A percentile compares a stretch with the other conserved stretches of the same genome.
phyloP scores from a whole-genome alignment of 2,888 invertebrate species.

The Germaria angustata region DNA sequence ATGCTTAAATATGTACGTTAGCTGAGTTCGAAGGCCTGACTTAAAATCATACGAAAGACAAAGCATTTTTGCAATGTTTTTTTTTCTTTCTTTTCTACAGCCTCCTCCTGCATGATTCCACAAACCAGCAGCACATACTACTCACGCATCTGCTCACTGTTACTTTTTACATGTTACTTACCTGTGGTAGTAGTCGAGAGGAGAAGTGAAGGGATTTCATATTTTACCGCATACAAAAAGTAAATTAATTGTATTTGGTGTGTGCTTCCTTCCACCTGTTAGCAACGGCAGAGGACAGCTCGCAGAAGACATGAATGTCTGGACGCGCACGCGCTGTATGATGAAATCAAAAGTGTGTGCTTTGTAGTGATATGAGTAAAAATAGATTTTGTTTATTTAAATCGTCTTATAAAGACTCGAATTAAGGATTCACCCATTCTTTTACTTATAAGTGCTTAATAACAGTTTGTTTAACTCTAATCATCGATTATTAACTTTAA shows the following conservation, averaged over 20 bases:
- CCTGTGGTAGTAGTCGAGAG: not conserved
- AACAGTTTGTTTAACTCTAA: conserved; percentile 58
- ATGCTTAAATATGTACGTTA: not conserved
- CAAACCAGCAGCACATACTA: conserved; percentile 20
- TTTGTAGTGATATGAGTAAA: conserved; percentile 52
- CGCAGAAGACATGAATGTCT: not conserved
- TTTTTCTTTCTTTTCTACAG: conserved; percentile 26
- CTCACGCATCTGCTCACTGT: conserved; percentile 40
- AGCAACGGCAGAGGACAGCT: conserved; percentile 3
- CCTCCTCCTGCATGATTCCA: conserved; percentile 55
- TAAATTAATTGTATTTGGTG: conserved; percentile 58
- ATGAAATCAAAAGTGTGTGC: conserved; percentile 48
- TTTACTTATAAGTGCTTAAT: conserved; percentile 29
- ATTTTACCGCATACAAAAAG: not conserved
- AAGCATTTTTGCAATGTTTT: conserved; percentile 19
- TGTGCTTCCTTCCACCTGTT: conserved; percentile 66
- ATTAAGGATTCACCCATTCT: not conserved
- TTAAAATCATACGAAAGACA: conserved; percentile 28
- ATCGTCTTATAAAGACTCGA: not conserved
- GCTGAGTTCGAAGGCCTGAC: conserved; percentile 2
- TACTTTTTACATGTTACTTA: not conserved
- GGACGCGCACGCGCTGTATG: conserved; percentile 41
- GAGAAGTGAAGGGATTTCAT: conserved; percentile 35
- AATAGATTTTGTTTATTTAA: conserved; percentile 50
- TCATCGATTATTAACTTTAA: conserved; percentile 56